Evolutionary conservation across 30 jellyfish, hydroid and myxozoan species (phyloP).

Genomic region (Aurelia coerulea): DNA sequence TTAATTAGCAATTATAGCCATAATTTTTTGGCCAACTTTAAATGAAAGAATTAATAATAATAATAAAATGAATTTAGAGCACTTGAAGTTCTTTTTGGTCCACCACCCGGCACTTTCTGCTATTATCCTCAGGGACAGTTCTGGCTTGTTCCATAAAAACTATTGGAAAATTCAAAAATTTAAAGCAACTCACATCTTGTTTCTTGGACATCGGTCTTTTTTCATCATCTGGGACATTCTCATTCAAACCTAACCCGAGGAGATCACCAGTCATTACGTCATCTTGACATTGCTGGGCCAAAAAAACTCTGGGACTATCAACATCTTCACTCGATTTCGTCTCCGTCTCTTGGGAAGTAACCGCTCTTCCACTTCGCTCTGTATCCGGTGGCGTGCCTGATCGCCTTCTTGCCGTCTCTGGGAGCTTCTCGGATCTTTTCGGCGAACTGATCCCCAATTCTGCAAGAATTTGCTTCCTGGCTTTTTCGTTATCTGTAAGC

Average conservation of each 20-base stretch:
- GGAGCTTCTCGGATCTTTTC: neutral
- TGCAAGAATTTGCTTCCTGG: constrained; percentile 8
- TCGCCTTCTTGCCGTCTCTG: neutral
- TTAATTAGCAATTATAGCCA: too few relatives aligned
- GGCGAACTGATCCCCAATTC: constrained; percentile 16
- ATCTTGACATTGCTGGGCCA: neutral
- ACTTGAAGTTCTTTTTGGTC: too few relatives aligned
- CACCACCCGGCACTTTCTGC: too few relatives aligned
- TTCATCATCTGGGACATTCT: neutral
- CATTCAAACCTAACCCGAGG: constrained; percentile 11
- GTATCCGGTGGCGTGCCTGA: neutral
- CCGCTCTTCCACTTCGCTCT: neutral
- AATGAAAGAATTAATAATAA: too few relatives aligned
- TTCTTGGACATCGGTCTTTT: neutral
- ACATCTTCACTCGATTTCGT: neutral
- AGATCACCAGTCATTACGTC: constrained; percentile 30
- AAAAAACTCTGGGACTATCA: too few relatives aligned
- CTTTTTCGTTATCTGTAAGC: constrained; percentile 6
- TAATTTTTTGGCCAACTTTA: too few relatives aligned
- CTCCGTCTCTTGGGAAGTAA: too few relatives aligned
- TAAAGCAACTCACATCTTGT: neutral
- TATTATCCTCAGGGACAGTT: too few relatives aligned
- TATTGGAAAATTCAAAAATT: too few relatives aligned
- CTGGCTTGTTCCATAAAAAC: too few relatives aligned
- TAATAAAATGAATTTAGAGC: too few relatives aligned